Conservation (phyloP, 2,113 vertebrate genomes). For the Propithecus coquereli region DNA sequence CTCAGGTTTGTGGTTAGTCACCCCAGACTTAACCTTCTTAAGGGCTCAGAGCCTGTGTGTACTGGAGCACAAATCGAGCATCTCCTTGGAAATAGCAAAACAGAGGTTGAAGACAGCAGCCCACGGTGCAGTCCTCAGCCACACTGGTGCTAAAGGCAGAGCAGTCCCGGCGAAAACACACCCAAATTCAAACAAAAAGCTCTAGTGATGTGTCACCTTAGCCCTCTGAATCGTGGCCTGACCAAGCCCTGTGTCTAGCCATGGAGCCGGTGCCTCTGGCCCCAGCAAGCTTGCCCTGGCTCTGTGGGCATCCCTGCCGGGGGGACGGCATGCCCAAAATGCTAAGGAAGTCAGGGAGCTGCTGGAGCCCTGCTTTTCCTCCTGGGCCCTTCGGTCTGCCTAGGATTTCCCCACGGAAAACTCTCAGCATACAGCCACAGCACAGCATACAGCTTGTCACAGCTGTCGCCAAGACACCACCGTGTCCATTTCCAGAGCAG, state of each 20-base stretch:
- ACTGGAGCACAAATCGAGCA: not conserved
- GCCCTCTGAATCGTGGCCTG: not conserved
- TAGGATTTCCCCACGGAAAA: not conserved
- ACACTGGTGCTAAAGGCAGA: not conserved
- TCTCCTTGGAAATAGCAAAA: not conserved
- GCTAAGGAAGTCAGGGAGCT: not conserved
- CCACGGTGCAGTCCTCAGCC: not conserved
- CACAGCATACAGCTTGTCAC: too few relatives aligned
- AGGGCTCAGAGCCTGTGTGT: not conserved
- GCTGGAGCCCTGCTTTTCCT: not conserved
- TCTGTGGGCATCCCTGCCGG: not conserved
- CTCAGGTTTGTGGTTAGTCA: not conserved
- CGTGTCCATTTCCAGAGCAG: not conserved
- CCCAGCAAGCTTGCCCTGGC: not conserved
- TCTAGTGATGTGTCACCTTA: not conserved
- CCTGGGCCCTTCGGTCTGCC: not conserved
- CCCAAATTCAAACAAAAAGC: not conserved
- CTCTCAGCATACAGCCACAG: not conserved
- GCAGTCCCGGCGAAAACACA: not conserved
- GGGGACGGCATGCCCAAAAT: not conserved
- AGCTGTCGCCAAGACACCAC: not conserved
- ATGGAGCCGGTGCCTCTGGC: not conserved
- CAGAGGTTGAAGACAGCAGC: not conserved
- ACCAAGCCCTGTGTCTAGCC: not conserved
- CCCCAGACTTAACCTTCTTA: not conserved